Evolutionary conservation across 2,797 vertebrate species (phyloP), one percentile per base, ranked within the genome.

Genomic region (Halcyon leucocephala): DNA sequence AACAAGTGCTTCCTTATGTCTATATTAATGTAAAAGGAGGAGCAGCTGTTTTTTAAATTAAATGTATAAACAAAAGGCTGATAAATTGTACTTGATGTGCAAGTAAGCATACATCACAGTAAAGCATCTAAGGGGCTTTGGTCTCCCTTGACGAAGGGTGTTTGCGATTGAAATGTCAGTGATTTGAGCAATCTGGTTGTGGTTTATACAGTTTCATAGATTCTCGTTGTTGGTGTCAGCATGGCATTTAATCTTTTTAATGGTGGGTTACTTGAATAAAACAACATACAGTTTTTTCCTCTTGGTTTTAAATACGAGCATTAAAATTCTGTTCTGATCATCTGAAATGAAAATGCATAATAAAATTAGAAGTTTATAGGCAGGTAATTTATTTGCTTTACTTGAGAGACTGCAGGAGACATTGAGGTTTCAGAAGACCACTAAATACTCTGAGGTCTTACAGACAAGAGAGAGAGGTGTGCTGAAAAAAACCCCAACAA

Each of bases 1-100:
- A 82, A 69, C 39, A 85, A 95, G 25, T 62, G 78, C 39, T 93
- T 90, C 70, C 60, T 95, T 89, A 22, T 82, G 73, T 64, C 70
- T 86, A 0, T 66, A 16, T 37, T 77, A 37, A 72, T 4, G 20
- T 58, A 33, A 82, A 72, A 89, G 55, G 35, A 84, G 60, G 35
- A 94, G 17, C 62, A 86, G 83, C 83, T 94, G 78, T 2, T 44
- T 95, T 93, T 72, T 12, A 79, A 94, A 88, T 77, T 4, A 70
- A 69, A 70, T 76, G 58, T 66, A 29, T 66, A 90, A 55, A 2
- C 61, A 85, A 85, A 70, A 76, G 37, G 52, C 71, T 93, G 62
- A 37, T 89, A 51, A 76, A 64, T 72, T 28, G 12, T 46, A 58
- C 48, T 69, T 72, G 73, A 26, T 77, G 60, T 39, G 25, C 7